Evolutionary conservation across 2,888 invertebrate genomes (phyloP), one percentile per base, ranked within the genome.

Genomic region (Trichopoda pennipes): DNA sequence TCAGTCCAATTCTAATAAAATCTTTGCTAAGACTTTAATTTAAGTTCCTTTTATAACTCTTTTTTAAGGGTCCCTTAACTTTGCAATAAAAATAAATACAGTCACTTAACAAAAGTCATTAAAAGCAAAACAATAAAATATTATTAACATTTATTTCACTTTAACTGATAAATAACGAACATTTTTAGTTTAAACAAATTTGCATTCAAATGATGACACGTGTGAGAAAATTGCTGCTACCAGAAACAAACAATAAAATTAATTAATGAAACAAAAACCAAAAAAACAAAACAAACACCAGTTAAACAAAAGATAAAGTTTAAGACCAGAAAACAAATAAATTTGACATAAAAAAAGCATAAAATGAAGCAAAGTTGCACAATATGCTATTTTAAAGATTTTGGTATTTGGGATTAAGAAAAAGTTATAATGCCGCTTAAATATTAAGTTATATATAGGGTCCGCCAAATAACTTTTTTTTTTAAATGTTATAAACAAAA

Each of bases 141-240:
- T 69, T 56, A 56, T 64, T 63, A 75, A 70, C 63, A 58, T 53
- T 76, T 42, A 55, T 73, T 44, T 38, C 1, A 56, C 10, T 7
- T 21, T 60, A 70, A 70, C 70, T 60, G 70, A 76, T 76, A 72
- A 76, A 76, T 66, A 66, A 64, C 55, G 75, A 63, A 61, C 1
- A 44, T 63, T 70, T 56, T 44, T 21, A 32, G 64, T 64, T 77
- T 68, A 73, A 68, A 53, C 55, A 42, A 75, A 70, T 81, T 72
- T 76, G 44, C 47, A 76, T 73, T 56, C 49, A 58, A 81, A 64
- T 81, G 81, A 74, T 81, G 81, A 81, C 81, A 74, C 77, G 81
- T 81, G 77, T 81, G 81, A 63, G 81, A 81, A 74, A 73, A 68
- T 56, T 42, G 4, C 12, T 38, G 42, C 51, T 21, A 35, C 17